Percentiles rank a stretch among this genome's conserved stretches.
Conservation (phyloP, 2,113 vertebrate species). For the Nicator chloris region DNA sequence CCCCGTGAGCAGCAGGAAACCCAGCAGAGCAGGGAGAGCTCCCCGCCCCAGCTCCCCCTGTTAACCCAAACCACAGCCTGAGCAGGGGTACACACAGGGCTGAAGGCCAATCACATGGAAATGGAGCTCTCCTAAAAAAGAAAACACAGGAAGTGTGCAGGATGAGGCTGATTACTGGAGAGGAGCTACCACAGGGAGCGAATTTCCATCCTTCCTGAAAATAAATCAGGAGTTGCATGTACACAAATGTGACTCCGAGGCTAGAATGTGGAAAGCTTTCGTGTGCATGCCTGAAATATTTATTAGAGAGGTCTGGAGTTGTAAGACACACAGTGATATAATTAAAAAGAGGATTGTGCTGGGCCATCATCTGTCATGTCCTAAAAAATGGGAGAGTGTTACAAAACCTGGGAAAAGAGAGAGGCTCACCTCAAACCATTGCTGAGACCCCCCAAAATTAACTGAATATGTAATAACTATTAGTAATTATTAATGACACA, state of each 20-base stretch:
- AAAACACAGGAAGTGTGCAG: conserved; percentile 14
- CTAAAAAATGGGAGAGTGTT: neutral
- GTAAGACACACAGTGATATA: neutral
- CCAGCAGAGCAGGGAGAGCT: neutral
- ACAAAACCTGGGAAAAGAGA: neutral
- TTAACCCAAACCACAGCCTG: neutral
- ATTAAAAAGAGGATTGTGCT: neutral
- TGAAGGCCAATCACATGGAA: neutral
- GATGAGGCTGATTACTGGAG: neutral
- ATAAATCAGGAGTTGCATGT: neutral
- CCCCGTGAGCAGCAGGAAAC: neutral
- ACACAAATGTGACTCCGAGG: neutral
- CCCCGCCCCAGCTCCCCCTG: neutral
- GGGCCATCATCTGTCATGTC: neutral
- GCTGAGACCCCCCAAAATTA: neutral
- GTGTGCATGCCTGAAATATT: neutral
- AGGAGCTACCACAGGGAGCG: neutral
- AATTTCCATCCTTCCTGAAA: neutral
- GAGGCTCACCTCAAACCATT: neutral
- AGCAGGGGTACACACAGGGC: neutral
- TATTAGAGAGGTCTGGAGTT: too few species aligned
- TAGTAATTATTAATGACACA: neutral
- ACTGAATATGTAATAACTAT: neutral
- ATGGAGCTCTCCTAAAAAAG: neutral
- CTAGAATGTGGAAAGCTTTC: neutral